A percentile compares a stretch with the other conserved stretches of the same genome.
phyloP scores from a whole-genome alignment of 2,113 vertebrate genomes.

The Otolemur garnettii region DNA sequence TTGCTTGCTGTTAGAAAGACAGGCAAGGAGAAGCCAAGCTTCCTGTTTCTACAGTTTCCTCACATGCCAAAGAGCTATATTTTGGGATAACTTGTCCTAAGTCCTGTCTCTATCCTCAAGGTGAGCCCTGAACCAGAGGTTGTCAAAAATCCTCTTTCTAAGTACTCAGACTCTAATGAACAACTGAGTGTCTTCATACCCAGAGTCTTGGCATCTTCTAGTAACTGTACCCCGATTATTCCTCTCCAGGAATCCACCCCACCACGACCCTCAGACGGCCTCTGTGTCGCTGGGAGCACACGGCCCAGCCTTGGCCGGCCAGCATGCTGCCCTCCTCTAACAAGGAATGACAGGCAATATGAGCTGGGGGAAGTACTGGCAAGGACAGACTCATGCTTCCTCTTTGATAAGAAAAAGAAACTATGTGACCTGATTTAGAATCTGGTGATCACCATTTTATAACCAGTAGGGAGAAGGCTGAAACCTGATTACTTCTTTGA shows the following conservation, averaged over 20 bases:
- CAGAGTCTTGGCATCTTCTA: background rate
- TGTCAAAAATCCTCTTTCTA: background rate
- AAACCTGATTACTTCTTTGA: background rate
- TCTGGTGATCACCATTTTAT: background rate
- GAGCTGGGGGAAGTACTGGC: background rate
- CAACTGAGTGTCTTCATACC: too few relatives aligned
- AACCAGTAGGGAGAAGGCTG: background rate
- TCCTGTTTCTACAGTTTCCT: background rate
- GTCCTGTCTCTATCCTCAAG: background rate
- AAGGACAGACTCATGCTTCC: background rate
- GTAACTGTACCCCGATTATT: background rate
- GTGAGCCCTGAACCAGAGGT: background rate
- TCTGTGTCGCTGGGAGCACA: accelerated
- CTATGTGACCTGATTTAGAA: accelerated
- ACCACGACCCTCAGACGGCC: background rate
- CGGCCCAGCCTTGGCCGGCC: too few relatives aligned
- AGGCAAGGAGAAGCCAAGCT: background rate
- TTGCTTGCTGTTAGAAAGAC: background rate
- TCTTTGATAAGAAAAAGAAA: background rate
- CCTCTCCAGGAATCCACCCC: background rate
- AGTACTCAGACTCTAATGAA: background rate
- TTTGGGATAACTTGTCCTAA: background rate
- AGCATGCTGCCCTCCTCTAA: accelerated
- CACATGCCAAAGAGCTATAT: background rate
- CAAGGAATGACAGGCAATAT: background rate